Percentiles rank a stretch among this genome's conserved stretches.
phyloP scores from a whole-genome alignment of 2,113 vertebrate genomes.

The Nothobranchius furzeri region DNA sequence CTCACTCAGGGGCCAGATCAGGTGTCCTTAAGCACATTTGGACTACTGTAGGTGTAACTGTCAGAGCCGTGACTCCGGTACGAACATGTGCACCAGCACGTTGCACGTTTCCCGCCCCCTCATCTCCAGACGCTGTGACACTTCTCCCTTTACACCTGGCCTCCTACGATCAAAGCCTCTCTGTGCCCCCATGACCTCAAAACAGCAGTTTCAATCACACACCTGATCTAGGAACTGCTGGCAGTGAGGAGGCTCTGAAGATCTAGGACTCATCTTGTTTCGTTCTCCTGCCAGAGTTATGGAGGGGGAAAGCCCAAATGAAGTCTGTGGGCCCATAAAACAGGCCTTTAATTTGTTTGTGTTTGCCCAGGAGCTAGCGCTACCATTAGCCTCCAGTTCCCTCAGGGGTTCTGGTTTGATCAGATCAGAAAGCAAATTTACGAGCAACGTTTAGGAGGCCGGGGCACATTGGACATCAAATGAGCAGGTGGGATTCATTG shows the following conservation, averaged over 20 bases:
- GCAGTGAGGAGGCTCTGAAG: constrained; percentile 24
- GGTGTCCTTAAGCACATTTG: constrained; percentile 20
- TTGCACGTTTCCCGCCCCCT: constrained; percentile 34
- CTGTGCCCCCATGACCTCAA: constrained; percentile 39
- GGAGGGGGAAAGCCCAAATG: constrained; percentile 55
- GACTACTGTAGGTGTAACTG: constrained; percentile 26
- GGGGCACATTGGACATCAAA: constrained; percentile 47
- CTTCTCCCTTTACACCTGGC: constrained; percentile 55
- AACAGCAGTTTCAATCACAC: constrained; percentile 41
- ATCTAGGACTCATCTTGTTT: constrained; percentile 30
- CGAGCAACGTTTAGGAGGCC: constrained; percentile 26
- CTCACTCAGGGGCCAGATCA: constrained; percentile 27
- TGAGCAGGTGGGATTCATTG: constrained; percentile 49
- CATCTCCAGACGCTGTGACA: constrained; percentile 61
- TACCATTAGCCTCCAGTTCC: constrained; percentile 38
- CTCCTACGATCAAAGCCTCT: constrained; percentile 55
- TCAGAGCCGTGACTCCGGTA: not conserved
- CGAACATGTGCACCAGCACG: constrained; percentile 28
- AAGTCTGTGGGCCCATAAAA: constrained; percentile 63
- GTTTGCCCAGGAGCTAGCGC: constrained; percentile 50
- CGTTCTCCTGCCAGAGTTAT: constrained; percentile 19
- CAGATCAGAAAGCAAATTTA: constrained; percentile 52
- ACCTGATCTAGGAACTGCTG: constrained; percentile 37
- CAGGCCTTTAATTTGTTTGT: constrained; percentile 65
- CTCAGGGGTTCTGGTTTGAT: constrained; percentile 50